Percentiles rank a stretch among this genome's conserved stretches.
Conservation (phyloP, 2,113 vertebrate species). For the Equus przewalskii region DNA sequence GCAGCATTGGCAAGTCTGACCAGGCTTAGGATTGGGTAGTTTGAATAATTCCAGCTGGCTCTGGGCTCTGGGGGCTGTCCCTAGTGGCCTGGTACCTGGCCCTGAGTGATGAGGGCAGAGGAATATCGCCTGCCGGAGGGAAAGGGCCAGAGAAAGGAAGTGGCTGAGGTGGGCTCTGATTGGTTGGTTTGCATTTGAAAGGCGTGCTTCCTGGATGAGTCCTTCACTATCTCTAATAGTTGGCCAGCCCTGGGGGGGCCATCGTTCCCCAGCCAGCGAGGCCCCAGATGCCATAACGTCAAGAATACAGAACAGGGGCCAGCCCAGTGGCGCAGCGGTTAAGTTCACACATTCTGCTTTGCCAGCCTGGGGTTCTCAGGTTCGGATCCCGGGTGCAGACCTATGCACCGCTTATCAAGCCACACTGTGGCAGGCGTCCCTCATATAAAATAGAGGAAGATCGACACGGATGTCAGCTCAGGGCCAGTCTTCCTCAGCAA, state of each 20-base stretch:
- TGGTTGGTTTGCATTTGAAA: background rate
- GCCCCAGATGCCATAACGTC: background rate
- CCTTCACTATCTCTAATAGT: background rate
- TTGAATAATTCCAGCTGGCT: background rate
- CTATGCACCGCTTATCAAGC: too few relatives aligned
- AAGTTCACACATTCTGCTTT: too few relatives aligned
- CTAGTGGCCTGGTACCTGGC: background rate
- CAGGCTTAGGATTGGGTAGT: background rate
- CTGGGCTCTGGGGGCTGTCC: too few relatives aligned
- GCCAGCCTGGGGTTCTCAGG: too few relatives aligned
- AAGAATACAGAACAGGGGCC: background rate
- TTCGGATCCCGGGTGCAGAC: too few relatives aligned
- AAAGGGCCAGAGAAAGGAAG: background rate
- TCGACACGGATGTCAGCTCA: too few relatives aligned
- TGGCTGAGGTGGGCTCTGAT: background rate
- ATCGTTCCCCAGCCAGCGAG: too few relatives aligned
- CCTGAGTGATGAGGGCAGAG: background rate
- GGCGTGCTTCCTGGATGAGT: background rate
- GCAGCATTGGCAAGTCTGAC: background rate
- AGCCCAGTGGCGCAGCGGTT: too few relatives aligned
- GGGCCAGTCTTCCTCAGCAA: too few relatives aligned
- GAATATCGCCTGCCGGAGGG: rapidly evolving
- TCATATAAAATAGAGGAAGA: too few relatives aligned
- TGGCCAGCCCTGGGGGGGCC: background rate
- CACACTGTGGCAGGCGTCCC: too few relatives aligned